These are phyloP conservation scores for Peromyscus melanophrys DNA, from an alignment of 2,797 vertebrate species.

Conservation along the genomic window DNA sequence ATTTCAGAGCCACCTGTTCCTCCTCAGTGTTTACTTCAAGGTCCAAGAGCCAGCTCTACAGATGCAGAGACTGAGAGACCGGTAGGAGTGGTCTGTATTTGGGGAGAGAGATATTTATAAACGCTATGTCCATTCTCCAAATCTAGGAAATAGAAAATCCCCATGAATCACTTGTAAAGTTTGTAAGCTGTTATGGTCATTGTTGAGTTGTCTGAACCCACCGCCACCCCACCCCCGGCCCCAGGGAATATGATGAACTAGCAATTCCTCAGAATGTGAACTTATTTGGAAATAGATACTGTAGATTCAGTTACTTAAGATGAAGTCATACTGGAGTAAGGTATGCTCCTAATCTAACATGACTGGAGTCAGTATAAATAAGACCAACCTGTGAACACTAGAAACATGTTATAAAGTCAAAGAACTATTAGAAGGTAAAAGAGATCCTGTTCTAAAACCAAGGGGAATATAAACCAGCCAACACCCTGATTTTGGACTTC, in stretches of 20 bases:
- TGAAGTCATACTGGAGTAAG: not conserved
- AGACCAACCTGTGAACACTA: not conserved
- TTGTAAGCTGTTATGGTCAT: not conserved
- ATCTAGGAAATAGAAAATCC: not conserved
- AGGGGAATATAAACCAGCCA: not conserved
- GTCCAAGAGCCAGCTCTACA: not conserved
- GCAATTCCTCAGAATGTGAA: not conserved
- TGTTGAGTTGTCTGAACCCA: not conserved
- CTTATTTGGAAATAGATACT: slow-evolving; percentile 13
- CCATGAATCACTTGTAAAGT: not conserved
- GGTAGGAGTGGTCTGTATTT: not conserved
- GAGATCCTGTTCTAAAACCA: not conserved
- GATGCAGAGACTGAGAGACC: not conserved
- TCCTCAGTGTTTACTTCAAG: not conserved
- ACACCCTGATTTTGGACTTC: not conserved
- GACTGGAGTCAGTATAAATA: not conserved
- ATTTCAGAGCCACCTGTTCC: not conserved
- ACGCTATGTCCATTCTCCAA: not conserved
- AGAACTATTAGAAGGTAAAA: slow-evolving; percentile 16
- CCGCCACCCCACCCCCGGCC: not conserved
- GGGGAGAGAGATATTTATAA: not conserved
- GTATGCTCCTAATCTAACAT: not conserved
- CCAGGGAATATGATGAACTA: not conserved
- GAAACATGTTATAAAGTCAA: not conserved
- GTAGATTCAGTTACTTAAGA: not conserved